phyloP scores from a whole-genome alignment of 2,797 vertebrate species.

The Sebastes taczanowskii region DNA sequence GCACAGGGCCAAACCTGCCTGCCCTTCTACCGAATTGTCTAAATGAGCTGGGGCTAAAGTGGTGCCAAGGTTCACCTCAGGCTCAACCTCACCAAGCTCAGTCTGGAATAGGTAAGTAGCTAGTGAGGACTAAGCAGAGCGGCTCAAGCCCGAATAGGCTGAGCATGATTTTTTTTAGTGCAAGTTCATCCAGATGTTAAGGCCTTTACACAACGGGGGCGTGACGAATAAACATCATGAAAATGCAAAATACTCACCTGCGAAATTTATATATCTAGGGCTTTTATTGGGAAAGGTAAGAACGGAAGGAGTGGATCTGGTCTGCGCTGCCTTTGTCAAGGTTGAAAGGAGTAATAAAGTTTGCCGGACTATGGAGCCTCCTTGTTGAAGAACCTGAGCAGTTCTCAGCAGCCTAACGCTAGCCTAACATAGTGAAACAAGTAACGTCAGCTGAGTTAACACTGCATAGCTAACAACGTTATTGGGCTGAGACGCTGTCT shows the following conservation, averaged over 20 bases:
- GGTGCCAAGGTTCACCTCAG: conserved; percentile 26
- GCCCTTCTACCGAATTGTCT: conserved; percentile 13
- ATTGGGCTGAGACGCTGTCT: too few species aligned
- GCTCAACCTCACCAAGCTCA: neutral
- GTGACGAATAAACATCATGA: neutral
- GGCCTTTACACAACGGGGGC: neutral
- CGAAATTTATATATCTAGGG: neutral
- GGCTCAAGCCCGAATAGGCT: neutral
- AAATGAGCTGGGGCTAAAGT: conserved; percentile 24
- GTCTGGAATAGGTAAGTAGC: conserved; percentile 4
- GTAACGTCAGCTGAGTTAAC: too few species aligned
- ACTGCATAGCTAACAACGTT: too few species aligned
- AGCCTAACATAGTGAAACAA: too few species aligned
- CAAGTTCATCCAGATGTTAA: conserved; percentile 16
- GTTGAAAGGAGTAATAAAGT: neutral
- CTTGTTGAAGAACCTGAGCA: neutral
- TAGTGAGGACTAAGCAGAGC: neutral
- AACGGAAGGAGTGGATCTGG: neutral
- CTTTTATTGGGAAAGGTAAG: neutral
- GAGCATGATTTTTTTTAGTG: neutral
- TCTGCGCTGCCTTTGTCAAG: neutral
- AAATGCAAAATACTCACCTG: neutral
- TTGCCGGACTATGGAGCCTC: neutral
- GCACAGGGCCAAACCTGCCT: neutral
- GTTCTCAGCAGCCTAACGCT: too few species aligned